Conservation (phyloP, 2,797 vertebrate genomes). For the Hemibagrus guttatus region DNA sequence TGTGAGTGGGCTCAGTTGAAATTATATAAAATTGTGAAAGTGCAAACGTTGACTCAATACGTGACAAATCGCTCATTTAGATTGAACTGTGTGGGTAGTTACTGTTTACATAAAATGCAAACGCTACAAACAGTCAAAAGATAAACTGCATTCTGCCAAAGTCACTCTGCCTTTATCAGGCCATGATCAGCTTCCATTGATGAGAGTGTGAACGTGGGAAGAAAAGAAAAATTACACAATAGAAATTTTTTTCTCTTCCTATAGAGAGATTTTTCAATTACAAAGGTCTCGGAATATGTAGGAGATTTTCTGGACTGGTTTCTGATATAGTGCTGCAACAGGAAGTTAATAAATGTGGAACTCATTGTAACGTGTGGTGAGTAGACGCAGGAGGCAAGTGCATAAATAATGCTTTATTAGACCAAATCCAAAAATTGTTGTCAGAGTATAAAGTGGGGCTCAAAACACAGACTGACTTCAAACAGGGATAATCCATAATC, state of each 20-base stretch:
- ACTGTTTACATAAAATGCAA: neutral
- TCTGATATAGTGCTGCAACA: neutral
- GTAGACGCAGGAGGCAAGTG: neutral
- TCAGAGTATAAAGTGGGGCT: neutral
- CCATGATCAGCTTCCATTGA: neutral
- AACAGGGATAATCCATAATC: neutral
- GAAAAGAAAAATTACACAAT: neutral
- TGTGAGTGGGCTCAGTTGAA: neutral
- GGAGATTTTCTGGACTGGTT: neutral
- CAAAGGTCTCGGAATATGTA: neutral
- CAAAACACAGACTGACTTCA: neutral
- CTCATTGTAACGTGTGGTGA: neutral
- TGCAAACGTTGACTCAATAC: neutral
- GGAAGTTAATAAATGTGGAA: neutral
- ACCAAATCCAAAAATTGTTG: neutral
- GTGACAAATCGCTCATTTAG: slow-evolving; percentile 3
- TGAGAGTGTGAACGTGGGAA: neutral
- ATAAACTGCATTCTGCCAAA: neutral
- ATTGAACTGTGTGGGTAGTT: neutral
- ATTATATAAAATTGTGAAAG: neutral
- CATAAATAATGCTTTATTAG: neutral
- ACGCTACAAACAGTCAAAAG: neutral
- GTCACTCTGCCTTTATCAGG: neutral
- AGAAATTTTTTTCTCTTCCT: neutral
- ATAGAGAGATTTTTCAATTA: neutral